phyloP scores from a whole-genome alignment of 2,888 invertebrate genomes.

The Stramonita haemastoma region DNA sequence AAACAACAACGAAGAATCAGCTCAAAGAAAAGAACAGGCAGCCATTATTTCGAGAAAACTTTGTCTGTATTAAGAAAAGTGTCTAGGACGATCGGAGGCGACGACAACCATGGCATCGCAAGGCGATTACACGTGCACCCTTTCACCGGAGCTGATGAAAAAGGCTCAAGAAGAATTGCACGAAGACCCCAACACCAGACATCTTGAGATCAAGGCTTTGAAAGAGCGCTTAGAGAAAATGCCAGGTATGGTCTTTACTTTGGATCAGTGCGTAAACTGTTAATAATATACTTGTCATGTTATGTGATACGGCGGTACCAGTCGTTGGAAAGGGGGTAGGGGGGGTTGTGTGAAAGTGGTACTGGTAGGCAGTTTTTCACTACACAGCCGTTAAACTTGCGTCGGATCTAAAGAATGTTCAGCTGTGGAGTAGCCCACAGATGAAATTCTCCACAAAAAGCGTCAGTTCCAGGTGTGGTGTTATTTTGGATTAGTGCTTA shows the following conservation, averaged over 20 bases:
- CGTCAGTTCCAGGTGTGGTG: too few relatives aligned
- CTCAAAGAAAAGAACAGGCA: too few relatives aligned
- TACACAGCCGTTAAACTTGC: too few relatives aligned
- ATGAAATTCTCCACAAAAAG: too few relatives aligned
- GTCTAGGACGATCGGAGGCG: too few relatives aligned
- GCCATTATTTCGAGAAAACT: too few relatives aligned
- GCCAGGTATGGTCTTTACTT: constrained; percentile 42
- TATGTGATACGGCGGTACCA: neutral
- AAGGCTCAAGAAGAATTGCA: constrained; percentile 75
- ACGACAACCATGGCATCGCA: neutral
- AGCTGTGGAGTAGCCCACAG: too few relatives aligned
- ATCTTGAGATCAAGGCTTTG: constrained; percentile 75
- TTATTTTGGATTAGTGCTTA: too few relatives aligned
- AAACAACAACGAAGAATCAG: too few relatives aligned
- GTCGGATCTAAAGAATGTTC: too few relatives aligned
- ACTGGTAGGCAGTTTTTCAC: neutral
- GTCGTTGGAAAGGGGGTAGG: too few relatives aligned
- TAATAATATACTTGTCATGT: neutral
- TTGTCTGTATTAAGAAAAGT: too few relatives aligned
- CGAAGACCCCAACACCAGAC: constrained; percentile 76
- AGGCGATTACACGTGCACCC: constrained; percentile 35
- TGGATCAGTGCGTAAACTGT: neutral
- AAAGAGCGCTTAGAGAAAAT: constrained; percentile 45
- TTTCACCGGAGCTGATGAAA: constrained; percentile 43
- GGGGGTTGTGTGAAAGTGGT: neutral